Percentiles rank a stretch among this genome's conserved stretches.
Evolutionary conservation across 2,113 vertebrate genomes (phyloP).

Genomic region (Pachypanchax playfairii): DNA sequence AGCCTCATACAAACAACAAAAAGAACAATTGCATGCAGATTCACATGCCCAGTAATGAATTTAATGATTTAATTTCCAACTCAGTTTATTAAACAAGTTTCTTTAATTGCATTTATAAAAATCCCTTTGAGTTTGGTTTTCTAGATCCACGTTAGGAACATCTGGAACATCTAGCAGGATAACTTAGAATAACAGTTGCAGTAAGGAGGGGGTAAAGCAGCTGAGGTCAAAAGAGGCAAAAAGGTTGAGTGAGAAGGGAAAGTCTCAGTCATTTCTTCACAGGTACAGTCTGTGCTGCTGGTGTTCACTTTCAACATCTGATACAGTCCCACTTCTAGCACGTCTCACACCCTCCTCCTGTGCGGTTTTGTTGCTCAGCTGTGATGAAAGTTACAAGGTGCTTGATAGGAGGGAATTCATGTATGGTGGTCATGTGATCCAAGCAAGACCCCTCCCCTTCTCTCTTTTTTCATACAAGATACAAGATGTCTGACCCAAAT

Average conservation of each 20-base stretch:
- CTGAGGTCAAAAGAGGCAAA: conserved; percentile 21
- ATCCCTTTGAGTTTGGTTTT: too few relatives aligned
- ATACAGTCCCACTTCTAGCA: conserved; percentile 22
- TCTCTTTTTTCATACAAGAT: conserved; percentile 31
- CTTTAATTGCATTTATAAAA: too few relatives aligned
- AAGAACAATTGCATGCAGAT: too few relatives aligned
- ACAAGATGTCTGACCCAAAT: conserved; percentile 77
- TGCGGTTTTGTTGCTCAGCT: conserved; percentile 32
- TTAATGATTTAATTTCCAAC: too few relatives aligned
- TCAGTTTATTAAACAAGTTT: too few relatives aligned
- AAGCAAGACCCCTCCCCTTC: conserved; percentile 1
- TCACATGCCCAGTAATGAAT: too few relatives aligned
- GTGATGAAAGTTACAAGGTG: conserved; percentile 43
- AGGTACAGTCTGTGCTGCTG: conserved; percentile 60
- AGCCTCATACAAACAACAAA: too few relatives aligned
- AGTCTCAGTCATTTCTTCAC: conserved; percentile 51
- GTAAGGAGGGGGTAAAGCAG: conserved; percentile 17
- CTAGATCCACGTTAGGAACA: too few relatives aligned
- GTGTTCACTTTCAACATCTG: conserved; percentile 19
- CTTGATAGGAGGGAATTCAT: conserved; percentile 36
- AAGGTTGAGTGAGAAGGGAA: conserved; percentile 44
- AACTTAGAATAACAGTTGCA: background rate
- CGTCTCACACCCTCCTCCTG: background rate
- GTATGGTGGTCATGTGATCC: conserved; percentile 47
- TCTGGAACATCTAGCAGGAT: too few relatives aligned